Evolutionary conservation across 23 tunicate genomes (phyloP), one percentile per base, ranked within the genome.

Genomic region (Ciona savignyi): DNA sequence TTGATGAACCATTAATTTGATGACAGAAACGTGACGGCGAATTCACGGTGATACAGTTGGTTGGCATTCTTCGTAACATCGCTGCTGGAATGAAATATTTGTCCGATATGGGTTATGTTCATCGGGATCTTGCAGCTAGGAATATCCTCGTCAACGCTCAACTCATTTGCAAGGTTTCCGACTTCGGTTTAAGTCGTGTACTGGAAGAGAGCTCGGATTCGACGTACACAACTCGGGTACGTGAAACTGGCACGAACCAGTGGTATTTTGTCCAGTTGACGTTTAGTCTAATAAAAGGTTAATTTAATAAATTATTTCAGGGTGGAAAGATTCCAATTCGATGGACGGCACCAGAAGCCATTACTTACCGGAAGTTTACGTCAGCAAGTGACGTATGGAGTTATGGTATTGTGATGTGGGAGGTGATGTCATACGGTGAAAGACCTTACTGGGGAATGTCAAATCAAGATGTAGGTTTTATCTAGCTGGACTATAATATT

Each of bases 371-470:
- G 22, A 85, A 84, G 42, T 95, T 83, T 65, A 89, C 96, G 30
- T 92, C 90, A 23, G 87, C 99, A 28, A 89, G 96, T 76, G 99
- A 95, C 72, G 99, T 95, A 9, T 95, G 99, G 99, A 95, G 99
- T 51, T 95, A 71, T 69, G 99, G 99, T 34, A 91, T 95, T 60
- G 90, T 88, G 75, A 91, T 84, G 87, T 95, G 99, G 99, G 99
- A 95, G 73, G 90, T 95, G 80, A 88, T 84, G 87, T 89, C 95
- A 74, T 95, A 88, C 78, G 99, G 99, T 23, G 99, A 95, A 67
- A 65, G 96, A 64, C 99, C 99, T 4, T 95, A 95, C 84, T 95
- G 99, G 99, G 99, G 90, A 76, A 89, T 95, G 99, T 89, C 95
- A 31, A 91, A 95, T 49, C 93, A 70, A 81, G 99, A 95, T 77